Evolutionary conservation across 2,113 vertebrate species (phyloP).

Genomic region (Pitta sordida): DNA sequence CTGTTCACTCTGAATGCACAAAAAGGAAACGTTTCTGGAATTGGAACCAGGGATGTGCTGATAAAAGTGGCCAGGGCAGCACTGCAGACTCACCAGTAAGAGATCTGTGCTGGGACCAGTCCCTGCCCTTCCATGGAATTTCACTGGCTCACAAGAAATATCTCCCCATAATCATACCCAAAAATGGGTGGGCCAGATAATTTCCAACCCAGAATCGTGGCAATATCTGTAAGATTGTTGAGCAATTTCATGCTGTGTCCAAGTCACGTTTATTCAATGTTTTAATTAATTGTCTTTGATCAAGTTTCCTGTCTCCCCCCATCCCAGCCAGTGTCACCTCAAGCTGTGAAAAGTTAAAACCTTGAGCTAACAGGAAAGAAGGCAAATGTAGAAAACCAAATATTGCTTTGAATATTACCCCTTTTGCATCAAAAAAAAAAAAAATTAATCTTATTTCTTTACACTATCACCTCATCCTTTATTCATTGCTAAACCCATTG

Average conservation of each 20-base stretch:
- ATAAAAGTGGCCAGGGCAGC: neutral
- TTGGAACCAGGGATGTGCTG: neutral
- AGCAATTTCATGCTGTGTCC: neutral
- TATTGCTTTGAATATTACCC: neutral
- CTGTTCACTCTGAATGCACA: neutral
- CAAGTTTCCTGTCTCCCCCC: neutral
- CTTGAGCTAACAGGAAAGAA: neutral
- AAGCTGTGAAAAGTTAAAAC: neutral
- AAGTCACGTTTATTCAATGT: neutral
- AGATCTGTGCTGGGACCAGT: neutral
- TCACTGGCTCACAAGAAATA: fast-evolving
- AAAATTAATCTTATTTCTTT: neutral
- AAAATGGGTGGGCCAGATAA: fast-evolving
- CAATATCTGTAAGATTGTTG: neutral
- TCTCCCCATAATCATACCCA: fast-evolving
- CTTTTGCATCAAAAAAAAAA: neutral
- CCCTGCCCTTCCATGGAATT: fast-evolving
- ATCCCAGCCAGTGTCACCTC: neutral
- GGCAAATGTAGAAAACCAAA: neutral
- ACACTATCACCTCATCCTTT: neutral
- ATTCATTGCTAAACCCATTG: neutral
- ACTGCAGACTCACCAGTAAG: neutral
- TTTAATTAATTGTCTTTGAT: neutral
- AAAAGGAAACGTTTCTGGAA: neutral
- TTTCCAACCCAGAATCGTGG: neutral